Percentiles rank a stretch among this genome's conserved stretches.
Evolutionary conservation across 2,797 vertebrate species (phyloP).

Genomic region (Pipistrellus nathusii): DNA sequence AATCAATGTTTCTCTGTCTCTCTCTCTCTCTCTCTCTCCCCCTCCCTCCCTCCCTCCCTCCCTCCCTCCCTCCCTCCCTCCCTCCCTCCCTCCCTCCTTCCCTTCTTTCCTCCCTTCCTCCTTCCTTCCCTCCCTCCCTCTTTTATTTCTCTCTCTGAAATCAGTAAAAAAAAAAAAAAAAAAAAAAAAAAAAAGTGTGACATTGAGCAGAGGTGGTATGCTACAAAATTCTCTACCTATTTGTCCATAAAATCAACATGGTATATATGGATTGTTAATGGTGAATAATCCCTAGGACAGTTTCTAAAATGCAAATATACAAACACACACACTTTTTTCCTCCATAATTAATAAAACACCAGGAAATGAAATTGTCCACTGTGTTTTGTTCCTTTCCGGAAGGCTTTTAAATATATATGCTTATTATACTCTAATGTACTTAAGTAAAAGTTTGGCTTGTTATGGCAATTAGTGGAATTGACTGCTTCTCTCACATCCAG

Average conservation of each 20-base stretch:
- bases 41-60: no score
- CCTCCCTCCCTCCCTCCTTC: no score
- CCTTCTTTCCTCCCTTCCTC: no score
- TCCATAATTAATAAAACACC: slow-evolving; percentile 50
- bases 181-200: not conserved
- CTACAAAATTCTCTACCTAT: not conserved
- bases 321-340: not conserved
- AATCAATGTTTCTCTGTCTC: not conserved
- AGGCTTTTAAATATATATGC: not conserved
- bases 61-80: no score
- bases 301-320: not conserved
- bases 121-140: not conserved
- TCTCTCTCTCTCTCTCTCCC: not conserved
- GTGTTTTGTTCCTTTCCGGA: not conserved
- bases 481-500: not conserved
- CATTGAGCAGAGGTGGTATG: not conserved
- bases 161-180: not conserved
- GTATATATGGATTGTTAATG: not conserved
- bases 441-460: not conserved
- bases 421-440: not conserved
- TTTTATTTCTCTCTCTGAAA: not conserved
- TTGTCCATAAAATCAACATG: not conserved
- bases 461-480: not conserved
- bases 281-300: not conserved
- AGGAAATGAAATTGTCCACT: not conserved